A percentile compares a stretch with the other conserved stretches of the same genome.
These are phyloP conservation scores for Metopolophium dirhodum DNA, from an alignment of 1,140 invertebrate genomes.

Conservation along the genomic window DNA sequence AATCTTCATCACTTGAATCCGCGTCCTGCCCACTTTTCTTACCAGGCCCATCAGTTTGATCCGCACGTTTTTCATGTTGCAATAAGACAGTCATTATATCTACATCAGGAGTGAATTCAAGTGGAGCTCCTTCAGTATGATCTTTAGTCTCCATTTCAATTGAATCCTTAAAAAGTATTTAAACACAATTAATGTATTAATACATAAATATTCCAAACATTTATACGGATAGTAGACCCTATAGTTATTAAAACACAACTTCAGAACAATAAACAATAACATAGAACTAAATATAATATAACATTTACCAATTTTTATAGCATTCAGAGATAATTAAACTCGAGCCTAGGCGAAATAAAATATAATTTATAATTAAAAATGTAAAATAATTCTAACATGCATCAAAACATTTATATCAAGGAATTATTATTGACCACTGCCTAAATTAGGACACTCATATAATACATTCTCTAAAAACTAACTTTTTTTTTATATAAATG, in stretches of 20 bases:
- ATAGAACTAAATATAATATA: neutral
- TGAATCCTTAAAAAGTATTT: conserved; percentile 54
- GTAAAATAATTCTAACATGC: neutral
- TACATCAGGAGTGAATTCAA: conserved; percentile 70
- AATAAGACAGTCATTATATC: conserved; percentile 91
- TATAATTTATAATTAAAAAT: neutral
- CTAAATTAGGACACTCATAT: neutral
- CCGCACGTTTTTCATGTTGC: conserved; percentile 84
- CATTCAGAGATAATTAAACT: neutral
- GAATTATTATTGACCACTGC: neutral
- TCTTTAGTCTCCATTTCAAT: conserved; percentile 58
- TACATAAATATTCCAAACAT: neutral
- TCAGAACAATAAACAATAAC: neutral
- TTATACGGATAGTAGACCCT: neutral
- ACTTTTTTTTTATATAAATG: too few relatives aligned
- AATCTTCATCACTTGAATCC: conserved; percentile 80
- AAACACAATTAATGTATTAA: neutral
- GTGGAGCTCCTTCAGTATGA: neutral
- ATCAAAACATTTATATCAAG: neutral
- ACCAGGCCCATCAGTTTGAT: conserved; percentile 70
- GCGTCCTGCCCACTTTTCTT: conserved; percentile 70
- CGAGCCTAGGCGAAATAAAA: too few relatives aligned
- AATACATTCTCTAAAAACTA: too few relatives aligned
- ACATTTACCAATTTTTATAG: neutral
- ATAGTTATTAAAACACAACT: neutral